These are phyloP conservation scores for Cordilura impudica DNA, from an alignment of 2,888 invertebrate species.

Conservation along the genomic window DNA sequence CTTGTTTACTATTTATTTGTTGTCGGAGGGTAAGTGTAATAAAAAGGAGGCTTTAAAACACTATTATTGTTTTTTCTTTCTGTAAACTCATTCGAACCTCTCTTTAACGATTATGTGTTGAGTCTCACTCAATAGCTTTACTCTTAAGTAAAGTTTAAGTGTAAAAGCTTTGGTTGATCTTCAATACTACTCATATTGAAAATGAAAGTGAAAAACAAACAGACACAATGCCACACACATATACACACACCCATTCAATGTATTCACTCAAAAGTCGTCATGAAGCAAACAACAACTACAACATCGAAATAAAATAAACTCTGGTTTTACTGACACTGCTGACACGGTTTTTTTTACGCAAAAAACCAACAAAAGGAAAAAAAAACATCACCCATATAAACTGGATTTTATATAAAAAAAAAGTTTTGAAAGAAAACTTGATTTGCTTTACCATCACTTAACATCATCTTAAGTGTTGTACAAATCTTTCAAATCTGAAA, in stretches of 20 bases:
- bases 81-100: background rate
- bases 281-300: conserved; percentile 1
- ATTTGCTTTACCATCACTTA: conserved; percentile 33
- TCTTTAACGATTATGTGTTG: background rate
- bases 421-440: conserved; percentile 25
- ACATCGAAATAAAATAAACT: conserved; percentile 17
- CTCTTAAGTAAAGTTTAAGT: background rate
- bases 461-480: background rate
- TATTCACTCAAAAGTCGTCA: conserved; percentile 20
- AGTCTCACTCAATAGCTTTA: conserved; percentile 6
- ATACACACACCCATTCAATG: background rate
- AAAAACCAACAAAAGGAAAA: conserved; percentile 38
- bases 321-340: conserved; percentile 63
- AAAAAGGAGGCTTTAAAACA: conserved; percentile 51
- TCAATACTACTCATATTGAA: conserved; percentile 46
- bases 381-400: conserved; percentile 51
- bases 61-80: background rate
- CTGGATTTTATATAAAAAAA: conserved; percentile 46
- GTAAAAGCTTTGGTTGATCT: conserved; percentile 15
- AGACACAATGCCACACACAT: background rate
- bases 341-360: conserved; percentile 64
- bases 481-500: background rate
- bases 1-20: background rate
- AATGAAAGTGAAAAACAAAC: conserved; percentile 46
- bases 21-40: conserved; percentile 48